These are phyloP conservation scores for Coremacera marginata DNA, from an alignment of 2,888 invertebrate species.

Conservation along the genomic window DNA sequence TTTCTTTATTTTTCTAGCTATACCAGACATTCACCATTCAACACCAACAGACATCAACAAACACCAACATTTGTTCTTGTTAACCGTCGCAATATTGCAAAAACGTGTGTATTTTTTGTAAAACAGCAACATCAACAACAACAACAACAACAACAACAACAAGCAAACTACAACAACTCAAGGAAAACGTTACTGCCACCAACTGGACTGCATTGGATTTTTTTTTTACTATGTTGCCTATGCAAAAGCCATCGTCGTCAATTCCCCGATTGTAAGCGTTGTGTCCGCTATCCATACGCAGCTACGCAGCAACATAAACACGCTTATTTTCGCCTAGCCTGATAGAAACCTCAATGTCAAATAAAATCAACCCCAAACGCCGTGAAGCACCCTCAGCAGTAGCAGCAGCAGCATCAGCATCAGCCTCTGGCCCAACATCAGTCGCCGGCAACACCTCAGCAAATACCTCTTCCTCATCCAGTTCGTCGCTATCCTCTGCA, in stretches of 20 bases:
- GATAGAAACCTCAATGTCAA: slow-evolving; percentile 63
- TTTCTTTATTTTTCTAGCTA: neutral
- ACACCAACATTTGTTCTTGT: neutral
- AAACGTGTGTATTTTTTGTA: neutral
- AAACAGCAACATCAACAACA: neutral
- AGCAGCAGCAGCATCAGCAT: slow-evolving; percentile 48
- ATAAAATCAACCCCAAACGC: slow-evolving; percentile 69
- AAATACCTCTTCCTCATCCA: slow-evolving; percentile 69
- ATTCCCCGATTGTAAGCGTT: slow-evolving; percentile 24
- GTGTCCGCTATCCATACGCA: slow-evolving; percentile 21
- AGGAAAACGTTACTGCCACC: slow-evolving; percentile 43
- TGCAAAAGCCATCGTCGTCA: slow-evolving; percentile 15
- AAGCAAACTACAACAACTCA: neutral
- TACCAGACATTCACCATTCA: neutral
- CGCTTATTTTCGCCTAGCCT: slow-evolving; percentile 31
- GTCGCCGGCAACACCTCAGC: slow-evolving; percentile 62
- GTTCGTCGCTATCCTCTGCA: slow-evolving; percentile 68
- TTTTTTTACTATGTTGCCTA: slow-evolving; percentile 41
- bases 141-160: neutral
- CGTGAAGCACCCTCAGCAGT: slow-evolving; percentile 64
- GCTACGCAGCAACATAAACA: slow-evolving; percentile 23
- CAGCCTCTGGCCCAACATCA: slow-evolving; percentile 56
- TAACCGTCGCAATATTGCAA: neutral
- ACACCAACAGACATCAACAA: neutral
- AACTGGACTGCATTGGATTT: slow-evolving; percentile 35